Percentiles rank a stretch among this genome's conserved stretches.
Conservation (phyloP, 1,140 invertebrate species). For the Drosophila mayri region DNA sequence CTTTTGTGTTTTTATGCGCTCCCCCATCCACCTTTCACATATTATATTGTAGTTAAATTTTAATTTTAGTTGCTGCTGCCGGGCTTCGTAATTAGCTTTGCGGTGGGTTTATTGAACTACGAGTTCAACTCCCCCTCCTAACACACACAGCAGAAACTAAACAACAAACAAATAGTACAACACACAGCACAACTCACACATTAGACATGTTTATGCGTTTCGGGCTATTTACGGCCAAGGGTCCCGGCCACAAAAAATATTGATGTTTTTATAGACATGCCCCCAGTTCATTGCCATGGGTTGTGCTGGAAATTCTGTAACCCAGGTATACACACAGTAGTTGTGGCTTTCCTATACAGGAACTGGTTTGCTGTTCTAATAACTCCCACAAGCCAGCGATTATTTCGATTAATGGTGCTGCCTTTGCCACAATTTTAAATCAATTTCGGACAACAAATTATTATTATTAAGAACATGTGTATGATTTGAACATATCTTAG, state of each 20-base stretch:
- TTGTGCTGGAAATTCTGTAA: slow-evolving; percentile 21
- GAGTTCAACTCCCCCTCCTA: slow-evolving; percentile 17
- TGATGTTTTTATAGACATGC: slow-evolving; percentile 45
- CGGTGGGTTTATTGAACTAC: slow-evolving; percentile 71
- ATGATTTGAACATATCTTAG: not conserved
- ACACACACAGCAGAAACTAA: not conserved
- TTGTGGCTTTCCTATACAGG: not conserved
- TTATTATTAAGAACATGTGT: slow-evolving; percentile 7
- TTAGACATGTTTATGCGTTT: slow-evolving; percentile 55
- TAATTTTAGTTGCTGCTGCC: slow-evolving; percentile 43
- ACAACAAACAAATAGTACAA: slow-evolving; percentile 4
- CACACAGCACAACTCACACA: slow-evolving; percentile 18
- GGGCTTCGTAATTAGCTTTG: slow-evolving; percentile 35
- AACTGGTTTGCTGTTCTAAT: slow-evolving; percentile 42
- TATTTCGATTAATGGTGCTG: slow-evolving; percentile 21
- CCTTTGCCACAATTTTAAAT: slow-evolving; percentile 20
- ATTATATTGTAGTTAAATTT: slow-evolving; percentile 56
- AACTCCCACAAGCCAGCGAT: slow-evolving; percentile 31
- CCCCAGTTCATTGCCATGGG: slow-evolving; percentile 35
- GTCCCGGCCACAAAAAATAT: slow-evolving; percentile 40
- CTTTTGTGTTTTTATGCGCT: no score
- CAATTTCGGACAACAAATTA: slow-evolving; percentile 14
- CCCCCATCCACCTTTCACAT: slow-evolving; percentile 5
- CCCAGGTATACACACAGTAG: slow-evolving; percentile 15
- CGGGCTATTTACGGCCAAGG: slow-evolving; percentile 65